Evolutionary conservation across 2,888 invertebrate genomes (phyloP).

Genomic region (Dusona sp.): DNA sequence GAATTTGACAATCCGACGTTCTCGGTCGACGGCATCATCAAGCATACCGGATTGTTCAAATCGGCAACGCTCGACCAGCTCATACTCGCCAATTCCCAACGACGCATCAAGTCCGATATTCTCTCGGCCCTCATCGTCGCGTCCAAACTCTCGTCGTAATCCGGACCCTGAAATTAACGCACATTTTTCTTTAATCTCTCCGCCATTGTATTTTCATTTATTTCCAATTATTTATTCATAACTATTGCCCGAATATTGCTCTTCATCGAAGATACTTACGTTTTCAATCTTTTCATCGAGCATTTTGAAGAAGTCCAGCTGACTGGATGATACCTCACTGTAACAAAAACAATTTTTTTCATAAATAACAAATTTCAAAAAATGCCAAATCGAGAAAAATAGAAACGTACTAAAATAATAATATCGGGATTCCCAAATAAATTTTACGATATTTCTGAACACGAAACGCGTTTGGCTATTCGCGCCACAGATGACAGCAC

Average conservation of each 20-base stretch:
- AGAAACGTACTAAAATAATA: too few species aligned
- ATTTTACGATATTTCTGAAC: too few species aligned
- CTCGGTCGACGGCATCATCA: slow-evolving; percentile 61
- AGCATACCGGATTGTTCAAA: slow-evolving; percentile 68
- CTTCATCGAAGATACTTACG: slow-evolving; percentile 86
- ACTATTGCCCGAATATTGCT: not conserved
- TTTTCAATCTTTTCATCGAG: slow-evolving; percentile 96
- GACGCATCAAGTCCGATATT: slow-evolving; percentile 89
- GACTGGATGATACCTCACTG: slow-evolving; percentile 95
- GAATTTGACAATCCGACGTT: slow-evolving; percentile 69
- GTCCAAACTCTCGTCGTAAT: slow-evolving; percentile 92
- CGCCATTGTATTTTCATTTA: too few species aligned
- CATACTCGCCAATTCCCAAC: slow-evolving; percentile 91
- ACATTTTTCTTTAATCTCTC: not conserved
- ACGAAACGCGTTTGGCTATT: too few species aligned
- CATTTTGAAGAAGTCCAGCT: slow-evolving; percentile 97
- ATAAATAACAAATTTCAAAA: not conserved
- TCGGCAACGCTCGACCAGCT: slow-evolving; percentile 81
- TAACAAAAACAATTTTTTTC: slow-evolving; percentile 80
- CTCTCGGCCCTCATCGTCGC: slow-evolving; percentile 89
- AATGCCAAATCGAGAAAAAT: too few species aligned
- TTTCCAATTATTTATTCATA: not conserved
- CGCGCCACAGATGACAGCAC: too few species aligned
- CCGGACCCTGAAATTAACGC: slow-evolving; percentile 88
- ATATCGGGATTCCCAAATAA: too few species aligned